Evolutionary conservation across 2,888 invertebrate species (phyloP), one percentile per base, ranked within the genome.

Genomic region (Hanleya hanleyi): DNA sequence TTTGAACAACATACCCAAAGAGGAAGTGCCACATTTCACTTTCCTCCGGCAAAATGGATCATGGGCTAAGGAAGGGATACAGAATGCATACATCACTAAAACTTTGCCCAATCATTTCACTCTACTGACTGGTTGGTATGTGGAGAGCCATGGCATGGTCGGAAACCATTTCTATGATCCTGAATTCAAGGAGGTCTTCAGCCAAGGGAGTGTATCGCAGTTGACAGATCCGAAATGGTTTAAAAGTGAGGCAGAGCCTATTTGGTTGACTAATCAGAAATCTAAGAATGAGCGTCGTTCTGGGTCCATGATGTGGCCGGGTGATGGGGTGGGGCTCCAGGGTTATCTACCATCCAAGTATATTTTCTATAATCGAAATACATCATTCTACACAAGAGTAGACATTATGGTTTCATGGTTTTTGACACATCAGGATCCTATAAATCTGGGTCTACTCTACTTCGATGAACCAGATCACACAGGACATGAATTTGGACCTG

Each of bases 91-190:
- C 72, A 77, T 86, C 1, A 95, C 95, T 0, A 94, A 94, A 90
- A 95, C 95, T 0, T 94, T 94, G 84, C 94, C 95, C 0, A 95
- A 95, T 90, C 95, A 95, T 89, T 94, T 94, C 83, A 92, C 94
- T 0, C 93, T 95, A 70, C 94, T 93, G 0, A 95, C 91, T 6
- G 90, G 90, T 32, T 66, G 87, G 22, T 94, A 93, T 84, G 92
- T 93, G 0, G 94, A 94, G 87, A 91, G 90, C 22, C 95, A 95
- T 89, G 95, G 95, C 0, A 93, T 95, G 38, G 88, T 94, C 1
- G 94, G 93, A 12, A 95, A 94, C 86, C 84, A 85, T 36, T 92
- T 93, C 81, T 94, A 92, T 83, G 94, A 94, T 86, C 91, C 92
- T 86, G 37, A 83, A 57, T 77, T 86, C 76, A 83, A 87, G 49